A percentile compares a stretch with the other conserved stretches of the same genome.
Evolutionary conservation across 1,140 invertebrate genomes (phyloP).

Genomic region (Triops cancriformis): DNA sequence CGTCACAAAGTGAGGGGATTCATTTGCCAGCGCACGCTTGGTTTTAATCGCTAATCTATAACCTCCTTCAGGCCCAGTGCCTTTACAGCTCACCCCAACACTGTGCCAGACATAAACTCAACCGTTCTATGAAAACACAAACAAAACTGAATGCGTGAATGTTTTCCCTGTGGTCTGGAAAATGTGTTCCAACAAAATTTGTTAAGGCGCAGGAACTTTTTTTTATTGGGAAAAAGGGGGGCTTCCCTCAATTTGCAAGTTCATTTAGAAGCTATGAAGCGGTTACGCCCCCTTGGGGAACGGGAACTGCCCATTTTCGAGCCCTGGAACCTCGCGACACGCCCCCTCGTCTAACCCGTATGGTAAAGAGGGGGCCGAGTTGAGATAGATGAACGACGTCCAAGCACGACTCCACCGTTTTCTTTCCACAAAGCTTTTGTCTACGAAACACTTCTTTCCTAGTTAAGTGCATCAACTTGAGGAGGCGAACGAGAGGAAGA

Average conservation of each 20-base stretch:
- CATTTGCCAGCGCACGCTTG: background rate
- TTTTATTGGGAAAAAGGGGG: background rate
- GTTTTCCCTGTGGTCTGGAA: background rate
- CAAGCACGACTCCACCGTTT: background rate
- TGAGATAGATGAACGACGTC: slow-evolving; percentile 2
- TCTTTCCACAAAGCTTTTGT: background rate
- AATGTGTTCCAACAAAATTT: background rate
- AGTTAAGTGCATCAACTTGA: background rate
- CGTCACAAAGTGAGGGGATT: background rate
- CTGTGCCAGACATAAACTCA: background rate
- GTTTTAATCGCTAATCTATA: background rate
- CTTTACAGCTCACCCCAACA: too few relatives aligned
- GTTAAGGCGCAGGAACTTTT: background rate
- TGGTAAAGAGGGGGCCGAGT: background rate
- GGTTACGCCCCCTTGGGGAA: background rate
- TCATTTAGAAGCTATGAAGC: slow-evolving; percentile 14
- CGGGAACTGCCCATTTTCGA: background rate
- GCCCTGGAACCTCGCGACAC: background rate
- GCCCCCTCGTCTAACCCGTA: slow-evolving; percentile 1
- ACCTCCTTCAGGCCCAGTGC: background rate
- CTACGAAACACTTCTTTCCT: background rate
- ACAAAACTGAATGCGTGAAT: background rate
- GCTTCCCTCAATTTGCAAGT: slow-evolving; percentile 13
- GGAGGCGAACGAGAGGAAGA: background rate
- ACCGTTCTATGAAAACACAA: background rate